Percentiles rank a stretch among this genome's conserved stretches.
Evolutionary conservation across 2,797 vertebrate genomes (phyloP).

Genomic region (Harpagifer antarcticus): DNA sequence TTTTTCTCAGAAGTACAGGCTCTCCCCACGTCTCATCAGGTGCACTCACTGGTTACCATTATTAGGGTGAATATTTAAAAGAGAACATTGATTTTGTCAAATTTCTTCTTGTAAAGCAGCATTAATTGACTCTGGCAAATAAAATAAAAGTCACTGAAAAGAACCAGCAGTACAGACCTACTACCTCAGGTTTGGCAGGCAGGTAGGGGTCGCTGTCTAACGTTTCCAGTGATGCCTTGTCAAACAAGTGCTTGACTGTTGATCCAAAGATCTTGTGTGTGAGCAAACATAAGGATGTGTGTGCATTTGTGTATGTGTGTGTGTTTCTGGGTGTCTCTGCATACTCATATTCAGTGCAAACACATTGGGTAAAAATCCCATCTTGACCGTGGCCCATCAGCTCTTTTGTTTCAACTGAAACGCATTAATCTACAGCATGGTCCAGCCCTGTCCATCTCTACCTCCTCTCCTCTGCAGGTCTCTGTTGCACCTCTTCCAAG

Average conservation of each 20-base stretch:
- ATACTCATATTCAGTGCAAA: conserved; percentile 88
- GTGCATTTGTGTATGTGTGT: conserved; percentile 51
- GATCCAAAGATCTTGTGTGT: conserved; percentile 73
- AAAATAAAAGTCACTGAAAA: conserved; percentile 63
- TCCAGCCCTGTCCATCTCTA: conserved; percentile 52
- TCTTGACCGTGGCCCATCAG: conserved; percentile 59
- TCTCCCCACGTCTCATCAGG: conserved; percentile 42
- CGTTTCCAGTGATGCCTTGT: conserved; percentile 79
- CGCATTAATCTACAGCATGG: conserved; percentile 65
- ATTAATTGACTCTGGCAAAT: conserved; percentile 80
- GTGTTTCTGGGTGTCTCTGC: conserved; percentile 79
- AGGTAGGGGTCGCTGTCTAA: conserved; percentile 63
- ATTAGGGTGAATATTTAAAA: conserved; percentile 65
- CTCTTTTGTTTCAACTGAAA: conserved; percentile 68
- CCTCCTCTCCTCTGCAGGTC: conserved; percentile 59
- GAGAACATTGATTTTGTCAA: conserved; percentile 65
- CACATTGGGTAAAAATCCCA: conserved; percentile 79
- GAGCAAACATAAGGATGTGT: conserved; percentile 72
- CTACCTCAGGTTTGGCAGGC: conserved; percentile 64
- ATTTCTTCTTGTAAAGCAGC: conserved; percentile 76
- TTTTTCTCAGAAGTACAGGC: conserved; percentile 44
- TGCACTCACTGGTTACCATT: conserved; percentile 55
- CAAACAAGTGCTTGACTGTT: conserved; percentile 77
- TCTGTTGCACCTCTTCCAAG: conserved; percentile 65
- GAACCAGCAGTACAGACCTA: conserved; percentile 50